Base-by-base conservation (phyloP, 2,113 vertebrate species). In the Dromas ardeola region DNA sequence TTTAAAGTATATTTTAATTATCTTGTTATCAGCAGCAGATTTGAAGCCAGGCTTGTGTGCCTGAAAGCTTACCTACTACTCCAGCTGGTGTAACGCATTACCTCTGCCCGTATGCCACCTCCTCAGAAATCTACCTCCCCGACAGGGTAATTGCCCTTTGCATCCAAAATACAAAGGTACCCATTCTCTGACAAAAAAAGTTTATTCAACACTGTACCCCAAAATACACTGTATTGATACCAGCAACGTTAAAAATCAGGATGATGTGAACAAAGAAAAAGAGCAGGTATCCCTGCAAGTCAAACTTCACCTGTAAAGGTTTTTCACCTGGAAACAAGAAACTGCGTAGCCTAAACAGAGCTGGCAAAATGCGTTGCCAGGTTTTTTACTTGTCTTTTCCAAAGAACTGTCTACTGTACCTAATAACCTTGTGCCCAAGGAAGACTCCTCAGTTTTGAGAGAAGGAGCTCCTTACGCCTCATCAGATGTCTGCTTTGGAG, bases 71-170 rank as follows among this genome's bases (percentile, higher is more conserved):
- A 1, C 72, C 55, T 58, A 27, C 25, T 52, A 69, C 71, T 77
- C 23, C 34, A 40, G 23, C 1, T 62, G 16, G 21, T 6, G 2
- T 22, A n/a, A 63, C 7, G 4, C 17, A 66, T 16, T 17, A 62
- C 36, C 53, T 83, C 36, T 49, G 29, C 50, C 42, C 53, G 27
- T 30, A 43, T 4, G 19, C 40, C 2, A 2, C 9, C 36, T 65
- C 63, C 86, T 91, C 20, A 73, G 56, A 71, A 67, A 70, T 42
- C 29, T 14, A 43, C 12, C 13, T 42, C 34, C 27, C 7, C 15
- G 6, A 66, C 0, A 27, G 4, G 18, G 4, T 40, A 53, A 29
- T 26, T 18, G 63, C 21, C 19, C 22, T 58, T 23, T 22, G 5
- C 49, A 65, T 16, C 18, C 30, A 55, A 90, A 73, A 80, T 19